Base-by-base conservation (phyloP, 1,140 invertebrate species). In the Drosophila leontia region DNA sequence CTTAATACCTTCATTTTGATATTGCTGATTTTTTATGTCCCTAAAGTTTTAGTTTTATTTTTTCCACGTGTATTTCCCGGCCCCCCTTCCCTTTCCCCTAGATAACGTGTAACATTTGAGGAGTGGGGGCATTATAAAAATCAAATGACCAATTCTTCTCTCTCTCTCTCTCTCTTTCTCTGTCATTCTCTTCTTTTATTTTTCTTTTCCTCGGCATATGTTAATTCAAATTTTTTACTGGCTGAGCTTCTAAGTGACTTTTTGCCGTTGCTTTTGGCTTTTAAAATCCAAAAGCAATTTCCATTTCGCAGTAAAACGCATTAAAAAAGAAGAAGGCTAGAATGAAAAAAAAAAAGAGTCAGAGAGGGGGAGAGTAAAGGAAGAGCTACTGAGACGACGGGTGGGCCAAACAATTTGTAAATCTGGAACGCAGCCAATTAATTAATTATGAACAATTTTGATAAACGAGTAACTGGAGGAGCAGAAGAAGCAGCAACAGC, bases 361-460 rank as follows among this genome's bases (percentile, higher is more conserved):
- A 56, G 23, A 50, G 47, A 68, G 42, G 48, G 60, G 58, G 23
- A 23, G 53, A 61, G 48, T 6, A 8, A 5, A 29, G 15, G n/a
- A 13, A 56, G 34, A 56, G 51, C 51, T 23, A 55, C 51, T 55
- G 53, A 56, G 55, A 42, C 63, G 44, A 41, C 60, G 56, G 75
- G 57, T 78, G 74, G 76, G 37, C 69, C 59, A 70, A 84, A 72
- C 85, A 88, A 90, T 88, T 88, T 90, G 83, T 78, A 88, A 90
- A 90, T 90, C 85, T 85, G 85, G 85, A 91, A 85, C 86, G 64
- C 78, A 91, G 85, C 81, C 85, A 90, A 90, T 90, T 90, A 90
- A 90, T 90, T 90, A 90, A 90, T 90, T 90, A 90, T 90, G 85
- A 90, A 80, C 85, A 90, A 90, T 90, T 90, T 85, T 90, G 85